A percentile compares a stretch with the other conserved stretches of the same genome.
These are phyloP conservation scores for Pegea sp. DNA, from an alignment of 23 tunicate genomes.

Conservation along the genomic window DNA sequence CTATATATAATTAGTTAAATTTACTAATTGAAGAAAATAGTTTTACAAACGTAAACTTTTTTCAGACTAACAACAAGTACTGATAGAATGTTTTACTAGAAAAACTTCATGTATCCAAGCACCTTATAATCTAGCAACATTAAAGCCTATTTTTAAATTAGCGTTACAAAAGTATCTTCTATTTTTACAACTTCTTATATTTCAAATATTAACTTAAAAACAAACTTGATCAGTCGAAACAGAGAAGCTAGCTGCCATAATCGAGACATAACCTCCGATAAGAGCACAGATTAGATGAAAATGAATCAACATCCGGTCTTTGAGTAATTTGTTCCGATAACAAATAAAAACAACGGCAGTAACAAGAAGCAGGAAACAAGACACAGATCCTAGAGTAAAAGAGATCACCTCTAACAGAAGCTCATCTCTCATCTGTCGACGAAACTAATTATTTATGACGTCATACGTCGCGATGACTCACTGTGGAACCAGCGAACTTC, in stretches of 20 bases:
- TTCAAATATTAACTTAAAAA: too few species aligned
- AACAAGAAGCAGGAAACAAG: slow-evolving; percentile 16
- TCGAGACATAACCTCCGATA: slow-evolving; percentile 35
- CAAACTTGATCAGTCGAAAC: slow-evolving; percentile 7
- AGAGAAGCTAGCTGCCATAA: slow-evolving; percentile 18
- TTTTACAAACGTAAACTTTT: too few species aligned
- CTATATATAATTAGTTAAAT: too few species aligned
- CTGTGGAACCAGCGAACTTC: slow-evolving; percentile 19
- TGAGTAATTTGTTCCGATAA: slow-evolving; percentile 38
- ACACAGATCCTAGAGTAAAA: slow-evolving; percentile 18
- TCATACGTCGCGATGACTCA: not conserved
- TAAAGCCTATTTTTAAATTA: too few species aligned
- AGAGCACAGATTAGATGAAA: slow-evolving; percentile 54
- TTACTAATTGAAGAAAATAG: too few species aligned
- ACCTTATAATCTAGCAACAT: too few species aligned
- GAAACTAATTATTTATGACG: not conserved
- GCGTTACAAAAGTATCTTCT: too few species aligned
- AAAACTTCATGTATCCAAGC: too few species aligned
- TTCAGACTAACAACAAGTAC: too few species aligned
- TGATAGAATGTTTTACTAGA: too few species aligned
- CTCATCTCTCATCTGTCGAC: not conserved
- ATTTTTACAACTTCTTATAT: too few species aligned
- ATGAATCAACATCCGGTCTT: slow-evolving; percentile 64
- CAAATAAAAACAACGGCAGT: slow-evolving; percentile 35
- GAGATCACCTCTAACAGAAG: slow-evolving; percentile 19